Evolutionary conservation across 2,113 vertebrate genomes (phyloP).

Genomic region (Ophiodon elongatus): DNA sequence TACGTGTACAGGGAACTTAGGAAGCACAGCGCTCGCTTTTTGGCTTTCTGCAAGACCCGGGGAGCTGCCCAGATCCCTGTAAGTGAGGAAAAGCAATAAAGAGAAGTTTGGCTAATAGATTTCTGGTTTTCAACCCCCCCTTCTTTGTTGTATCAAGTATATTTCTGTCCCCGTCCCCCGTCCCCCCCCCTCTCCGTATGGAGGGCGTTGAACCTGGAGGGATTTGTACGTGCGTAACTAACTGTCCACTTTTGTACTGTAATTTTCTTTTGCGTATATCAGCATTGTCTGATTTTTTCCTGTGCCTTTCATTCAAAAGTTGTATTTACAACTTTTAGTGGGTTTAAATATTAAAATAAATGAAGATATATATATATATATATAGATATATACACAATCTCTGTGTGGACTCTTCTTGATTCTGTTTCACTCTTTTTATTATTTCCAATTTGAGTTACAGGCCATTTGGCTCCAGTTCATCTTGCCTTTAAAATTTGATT

Average conservation of each 20-base stretch:
- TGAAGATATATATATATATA: slow-evolving; percentile 80
- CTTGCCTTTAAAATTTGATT: slow-evolving; percentile 56
- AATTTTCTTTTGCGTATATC: slow-evolving; percentile 93
- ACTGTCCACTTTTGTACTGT: slow-evolving; percentile 96
- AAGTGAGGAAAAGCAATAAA: slow-evolving; percentile 92
- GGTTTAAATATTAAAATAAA: slow-evolving; percentile 96
- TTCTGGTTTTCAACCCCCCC: slow-evolving; percentile 75
- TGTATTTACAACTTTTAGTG: slow-evolving; percentile 98
- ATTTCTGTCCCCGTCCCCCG: too few relatives aligned
- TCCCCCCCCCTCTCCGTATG: slow-evolving; percentile 76
- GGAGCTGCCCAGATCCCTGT: slow-evolving; percentile 68
- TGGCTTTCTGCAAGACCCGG: slow-evolving; percentile 19
- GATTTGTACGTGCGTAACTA: slow-evolving; percentile 93
- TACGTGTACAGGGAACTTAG: slow-evolving; percentile 23
- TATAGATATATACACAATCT: slow-evolving; percentile 62
- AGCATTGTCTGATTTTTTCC: slow-evolving; percentile 95
- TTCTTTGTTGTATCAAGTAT: slow-evolving; percentile 80
- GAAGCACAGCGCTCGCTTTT: slow-evolving; percentile 37
- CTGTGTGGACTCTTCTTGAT: slow-evolving; percentile 72
- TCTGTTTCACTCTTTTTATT: slow-evolving; percentile 50
- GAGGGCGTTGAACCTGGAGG: slow-evolving; percentile 76
- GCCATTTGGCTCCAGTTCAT: slow-evolving; percentile 34
- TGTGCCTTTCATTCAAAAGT: slow-evolving; percentile 97
- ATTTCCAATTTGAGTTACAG: slow-evolving; percentile 20
- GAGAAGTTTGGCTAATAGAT: slow-evolving; percentile 85